Conservation (phyloP, 2,113 vertebrate species). For the Siniperca knerii region DNA sequence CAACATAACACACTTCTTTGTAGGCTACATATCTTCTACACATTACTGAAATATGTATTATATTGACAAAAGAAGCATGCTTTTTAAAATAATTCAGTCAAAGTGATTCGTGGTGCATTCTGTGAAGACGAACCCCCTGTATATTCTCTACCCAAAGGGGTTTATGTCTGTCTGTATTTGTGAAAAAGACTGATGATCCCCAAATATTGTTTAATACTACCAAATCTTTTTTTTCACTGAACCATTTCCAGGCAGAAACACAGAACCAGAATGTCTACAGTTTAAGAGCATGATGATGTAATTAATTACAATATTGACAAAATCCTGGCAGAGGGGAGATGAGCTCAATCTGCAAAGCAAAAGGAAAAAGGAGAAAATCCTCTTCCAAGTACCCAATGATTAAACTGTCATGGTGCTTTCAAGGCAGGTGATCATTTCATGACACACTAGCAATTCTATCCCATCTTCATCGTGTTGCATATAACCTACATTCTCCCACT, state of each 20-base stretch:
- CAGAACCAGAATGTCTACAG: not conserved
- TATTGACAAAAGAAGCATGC: not conserved
- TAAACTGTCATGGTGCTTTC: not conserved
- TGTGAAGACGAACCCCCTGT: not conserved
- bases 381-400: slow-evolving; percentile 17
- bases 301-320: slow-evolving; percentile 20
- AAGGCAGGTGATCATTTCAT: not conserved
- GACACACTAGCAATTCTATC: not conserved
- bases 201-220: not conserved
- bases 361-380: not conserved
- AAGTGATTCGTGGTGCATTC: not conserved
- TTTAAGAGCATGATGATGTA: not conserved
- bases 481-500: slow-evolving; percentile 5
- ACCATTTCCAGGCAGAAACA: not conserved
- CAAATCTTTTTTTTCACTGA: not conserved
- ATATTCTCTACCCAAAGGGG: not conserved
- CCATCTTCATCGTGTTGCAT: not conserved
- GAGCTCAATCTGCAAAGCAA: not conserved
- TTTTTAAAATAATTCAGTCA: not conserved
- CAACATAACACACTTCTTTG: slow-evolving; percentile 8
- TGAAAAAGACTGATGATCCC: not conserved
- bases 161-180: not conserved
- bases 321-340: slow-evolving; percentile 4
- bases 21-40: not conserved
- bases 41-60: not conserved